Percentiles rank a stretch among this genome's conserved stretches.
Conservation (phyloP, 2,888 invertebrate genomes). For the Cryptus armator region DNA sequence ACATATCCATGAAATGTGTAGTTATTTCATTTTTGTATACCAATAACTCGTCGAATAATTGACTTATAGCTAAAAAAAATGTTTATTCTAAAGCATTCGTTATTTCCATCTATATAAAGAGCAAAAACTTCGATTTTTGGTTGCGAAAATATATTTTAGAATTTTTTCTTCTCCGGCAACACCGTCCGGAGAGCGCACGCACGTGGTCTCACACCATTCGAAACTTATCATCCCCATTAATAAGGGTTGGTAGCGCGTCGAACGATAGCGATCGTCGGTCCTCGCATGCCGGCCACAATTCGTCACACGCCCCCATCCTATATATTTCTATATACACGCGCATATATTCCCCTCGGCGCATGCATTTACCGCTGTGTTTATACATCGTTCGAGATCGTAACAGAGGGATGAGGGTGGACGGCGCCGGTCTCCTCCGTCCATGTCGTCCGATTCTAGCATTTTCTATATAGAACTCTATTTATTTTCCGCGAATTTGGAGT, state of each 20-base stretch:
- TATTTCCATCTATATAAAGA: too few species aligned
- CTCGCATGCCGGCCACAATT: constrained; percentile 21
- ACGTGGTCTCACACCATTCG: neutral
- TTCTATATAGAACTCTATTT: too few species aligned
- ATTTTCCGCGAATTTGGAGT: neutral
- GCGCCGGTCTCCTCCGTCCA: constrained; percentile 7
- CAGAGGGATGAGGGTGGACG: constrained; percentile 14
- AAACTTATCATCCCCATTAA: constrained; percentile 24
- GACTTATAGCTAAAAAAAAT: too few species aligned
- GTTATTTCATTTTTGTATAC: too few species aligned
- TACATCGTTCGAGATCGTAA: constrained; percentile 14
- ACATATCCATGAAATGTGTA: neutral
- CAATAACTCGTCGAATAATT: too few species aligned
- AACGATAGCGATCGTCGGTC: neutral
- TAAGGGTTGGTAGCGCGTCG: constrained; percentile 8
- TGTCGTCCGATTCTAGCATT: neutral
- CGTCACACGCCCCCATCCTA: constrained; percentile 29
- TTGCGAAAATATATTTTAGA: too few species aligned
- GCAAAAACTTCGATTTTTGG: too few species aligned
- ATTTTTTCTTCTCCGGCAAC: neutral
- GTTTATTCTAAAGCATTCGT: too few species aligned
- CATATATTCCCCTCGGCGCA: neutral
- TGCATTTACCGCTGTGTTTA: constrained; percentile 8
- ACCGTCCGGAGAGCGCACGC: neutral
- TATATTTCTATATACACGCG: constrained; percentile 5